A percentile compares a stretch with the other conserved stretches of the same genome.
Evolutionary conservation across 1,140 invertebrate genomes (phyloP).

Genomic region (Brachionus koreanus): DNA sequence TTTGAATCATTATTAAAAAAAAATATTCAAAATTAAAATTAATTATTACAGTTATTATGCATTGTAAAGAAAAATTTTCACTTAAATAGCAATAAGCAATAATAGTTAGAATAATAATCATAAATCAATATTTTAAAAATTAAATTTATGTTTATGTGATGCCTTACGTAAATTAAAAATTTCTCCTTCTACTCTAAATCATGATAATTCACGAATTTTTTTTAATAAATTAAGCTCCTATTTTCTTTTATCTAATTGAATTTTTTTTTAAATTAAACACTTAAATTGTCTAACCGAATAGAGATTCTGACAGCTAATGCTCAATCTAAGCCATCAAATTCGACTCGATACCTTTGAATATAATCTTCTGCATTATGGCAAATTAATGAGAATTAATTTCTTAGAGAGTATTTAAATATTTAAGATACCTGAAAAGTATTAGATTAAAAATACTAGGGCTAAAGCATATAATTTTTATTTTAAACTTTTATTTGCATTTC

Average conservation of each 20-base stretch:
- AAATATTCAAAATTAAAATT: not conserved
- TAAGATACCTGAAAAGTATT: no score
- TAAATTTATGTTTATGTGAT: conserved; percentile 31
- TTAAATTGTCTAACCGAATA: no score
- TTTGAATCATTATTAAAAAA: not conserved
- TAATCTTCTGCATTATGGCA: no score
- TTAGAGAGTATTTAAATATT: no score
- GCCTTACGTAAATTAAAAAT: not conserved
- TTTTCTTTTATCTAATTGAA: not conserved
- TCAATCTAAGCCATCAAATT: no score
- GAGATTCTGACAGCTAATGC: no score
- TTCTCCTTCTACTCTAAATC: not conserved
- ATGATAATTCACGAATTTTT: not conserved
- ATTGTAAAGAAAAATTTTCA: not conserved
- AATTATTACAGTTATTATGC: conserved; percentile 31
- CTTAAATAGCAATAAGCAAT: not conserved
- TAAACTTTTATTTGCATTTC: no score
- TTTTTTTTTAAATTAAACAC: not conserved
- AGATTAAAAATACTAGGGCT: no score
- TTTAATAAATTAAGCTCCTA: not conserved
- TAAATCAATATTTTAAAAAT: conserved; percentile 40
- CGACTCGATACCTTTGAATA: no score
- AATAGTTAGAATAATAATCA: conserved; percentile 32
- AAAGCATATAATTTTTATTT: no score
- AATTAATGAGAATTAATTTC: no score